Percentiles rank a stretch among this genome's conserved stretches.
Evolutionary conservation across 2,888 invertebrate genomes (phyloP).

Genomic region (Andrena minutula): DNA sequence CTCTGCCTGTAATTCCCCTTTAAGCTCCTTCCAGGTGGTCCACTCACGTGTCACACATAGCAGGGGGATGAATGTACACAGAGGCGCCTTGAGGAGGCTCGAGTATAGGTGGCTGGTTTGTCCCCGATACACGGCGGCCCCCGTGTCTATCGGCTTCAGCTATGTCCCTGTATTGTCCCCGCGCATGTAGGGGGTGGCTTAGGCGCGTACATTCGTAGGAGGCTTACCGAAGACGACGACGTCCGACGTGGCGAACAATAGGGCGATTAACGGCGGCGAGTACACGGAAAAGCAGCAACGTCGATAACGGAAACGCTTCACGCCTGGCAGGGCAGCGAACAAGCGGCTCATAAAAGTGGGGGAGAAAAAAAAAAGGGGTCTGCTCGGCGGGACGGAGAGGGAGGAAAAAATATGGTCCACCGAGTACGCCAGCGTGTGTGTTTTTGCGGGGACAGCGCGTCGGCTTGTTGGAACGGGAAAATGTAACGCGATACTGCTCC

Average conservation of each 20-base stretch:
- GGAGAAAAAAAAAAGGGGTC: not conserved
- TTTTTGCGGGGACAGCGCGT: not conserved
- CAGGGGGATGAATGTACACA: conserved; percentile 64
- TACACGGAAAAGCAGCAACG: conserved; percentile 67
- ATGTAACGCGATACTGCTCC: not conserved
- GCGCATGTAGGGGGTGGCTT: conserved; percentile 49
- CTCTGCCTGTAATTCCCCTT: conserved; percentile 67
- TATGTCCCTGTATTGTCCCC: conserved; percentile 44
- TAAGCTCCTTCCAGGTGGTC: conserved; percentile 71
- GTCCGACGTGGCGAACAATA: conserved; percentile 68
- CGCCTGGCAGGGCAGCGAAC: conserved; percentile 37
- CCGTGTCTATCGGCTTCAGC: conserved; percentile 45
- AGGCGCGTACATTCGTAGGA: conserved; percentile 55
- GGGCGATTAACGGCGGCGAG: conserved; percentile 66
- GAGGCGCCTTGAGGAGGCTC: conserved; percentile 67
- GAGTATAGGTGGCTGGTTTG: conserved; percentile 35
- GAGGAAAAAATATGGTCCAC: not conserved
- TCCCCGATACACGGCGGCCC: conserved; percentile 62
- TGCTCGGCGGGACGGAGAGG: not conserved
- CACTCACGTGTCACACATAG: conserved; percentile 71
- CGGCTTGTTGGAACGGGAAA: not conserved
- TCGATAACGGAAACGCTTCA: conserved; percentile 68
- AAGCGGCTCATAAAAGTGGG: conserved; percentile 33
- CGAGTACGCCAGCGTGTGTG: not conserved
- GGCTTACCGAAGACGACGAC: conserved; percentile 66